Evolutionary conservation across 2,113 vertebrate species (phyloP).

Genomic region (Rhombomys opimus): DNA sequence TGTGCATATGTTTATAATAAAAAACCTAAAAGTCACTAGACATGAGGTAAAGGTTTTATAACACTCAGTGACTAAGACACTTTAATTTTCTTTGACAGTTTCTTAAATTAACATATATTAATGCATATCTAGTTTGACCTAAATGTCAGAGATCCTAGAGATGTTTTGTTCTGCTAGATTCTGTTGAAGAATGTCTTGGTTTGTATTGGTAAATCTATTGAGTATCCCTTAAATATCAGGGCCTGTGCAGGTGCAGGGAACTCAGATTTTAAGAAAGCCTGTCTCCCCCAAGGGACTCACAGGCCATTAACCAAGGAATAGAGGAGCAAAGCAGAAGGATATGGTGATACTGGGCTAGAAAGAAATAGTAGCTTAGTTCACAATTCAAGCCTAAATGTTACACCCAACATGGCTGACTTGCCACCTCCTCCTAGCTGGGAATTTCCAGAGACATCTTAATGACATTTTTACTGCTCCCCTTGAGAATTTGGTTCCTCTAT

Average conservation of each 20-base stretch:
- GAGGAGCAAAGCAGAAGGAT: neutral
- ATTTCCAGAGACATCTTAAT: neutral
- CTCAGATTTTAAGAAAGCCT: neutral
- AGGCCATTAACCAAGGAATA: neutral
- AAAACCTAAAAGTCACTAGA: conserved; percentile 5
- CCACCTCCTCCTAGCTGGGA: neutral
- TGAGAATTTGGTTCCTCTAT: neutral
- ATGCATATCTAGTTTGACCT: neutral
- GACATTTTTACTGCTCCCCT: neutral
- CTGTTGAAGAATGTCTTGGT: neutral
- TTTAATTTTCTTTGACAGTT: neutral
- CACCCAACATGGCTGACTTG: neutral
- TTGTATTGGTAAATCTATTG: neutral
- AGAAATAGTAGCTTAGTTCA: neutral
- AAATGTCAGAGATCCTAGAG: neutral
- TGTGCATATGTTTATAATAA: neutral
- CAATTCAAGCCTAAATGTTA: neutral
- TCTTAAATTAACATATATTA: conserved; percentile 25
- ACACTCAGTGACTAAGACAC: neutral
- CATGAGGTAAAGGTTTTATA: conserved; percentile 23
- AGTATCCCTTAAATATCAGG: neutral
- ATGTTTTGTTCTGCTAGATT: conserved; percentile 3
- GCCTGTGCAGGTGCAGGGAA: neutral
- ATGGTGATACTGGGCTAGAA: neutral
- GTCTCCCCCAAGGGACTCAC: neutral